These are phyloP conservation scores for Enteromius fasciolatus DNA, from an alignment of 2,797 vertebrate species.

Conservation along the genomic window DNA sequence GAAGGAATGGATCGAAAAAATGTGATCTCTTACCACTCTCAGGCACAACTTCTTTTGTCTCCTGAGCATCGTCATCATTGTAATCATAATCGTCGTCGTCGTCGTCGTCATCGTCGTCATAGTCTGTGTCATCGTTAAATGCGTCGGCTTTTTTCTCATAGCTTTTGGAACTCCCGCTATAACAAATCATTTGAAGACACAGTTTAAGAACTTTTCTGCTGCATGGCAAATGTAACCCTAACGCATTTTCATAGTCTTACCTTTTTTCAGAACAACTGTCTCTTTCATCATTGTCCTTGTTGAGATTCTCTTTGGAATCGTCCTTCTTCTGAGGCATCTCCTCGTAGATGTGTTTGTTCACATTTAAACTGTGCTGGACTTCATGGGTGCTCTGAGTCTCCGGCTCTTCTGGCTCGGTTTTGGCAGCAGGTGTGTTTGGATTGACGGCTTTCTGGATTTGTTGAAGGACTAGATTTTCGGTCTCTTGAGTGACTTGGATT, in stretches of 20 bases:
- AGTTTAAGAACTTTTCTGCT: conserved; percentile 3
- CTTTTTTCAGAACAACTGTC: conserved; percentile 53
- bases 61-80: neutral
- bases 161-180: conserved; percentile 63
- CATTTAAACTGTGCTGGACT: neutral
- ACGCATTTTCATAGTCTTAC: conserved; percentile 37
- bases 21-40: conserved; percentile 67
- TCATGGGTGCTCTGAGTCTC: neutral
- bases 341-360: neutral
- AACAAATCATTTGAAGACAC: conserved; percentile 5
- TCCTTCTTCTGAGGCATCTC: neutral
- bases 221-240: neutral
- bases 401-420: neutral
- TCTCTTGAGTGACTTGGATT: conserved; percentile 76
- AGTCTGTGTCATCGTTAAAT: conserved; percentile 48
- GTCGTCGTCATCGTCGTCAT: conserved; percentile 43
- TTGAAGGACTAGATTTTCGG: conserved; percentile 71
- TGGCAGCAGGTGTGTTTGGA: conserved; percentile 34
- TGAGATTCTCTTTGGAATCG: conserved; percentile 9
- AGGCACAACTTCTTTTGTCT: conserved; percentile 52
- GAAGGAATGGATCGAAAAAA: neutral
- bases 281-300: conserved; percentile 12
- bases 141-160: conserved; percentile 42
- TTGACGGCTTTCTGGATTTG: conserved; percentile 67
- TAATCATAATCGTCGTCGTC: conserved; percentile 35